phyloP scores from a whole-genome alignment of 2,888 invertebrate species.

The Drosophila silvestris region DNA sequence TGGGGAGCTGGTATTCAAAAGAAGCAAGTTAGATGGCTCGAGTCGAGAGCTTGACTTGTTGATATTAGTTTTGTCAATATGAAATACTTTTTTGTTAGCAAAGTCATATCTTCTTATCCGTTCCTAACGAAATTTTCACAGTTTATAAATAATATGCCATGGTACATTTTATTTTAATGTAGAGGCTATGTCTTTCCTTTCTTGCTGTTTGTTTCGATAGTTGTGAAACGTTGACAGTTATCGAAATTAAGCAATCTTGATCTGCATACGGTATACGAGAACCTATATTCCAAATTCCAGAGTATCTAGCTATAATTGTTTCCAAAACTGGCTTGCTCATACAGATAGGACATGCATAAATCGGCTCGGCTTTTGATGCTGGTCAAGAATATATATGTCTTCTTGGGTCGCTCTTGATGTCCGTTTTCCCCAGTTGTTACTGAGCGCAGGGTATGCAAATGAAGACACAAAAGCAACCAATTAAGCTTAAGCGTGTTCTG shows the following conservation, averaged over 20 bases:
- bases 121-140: not conserved
- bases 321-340: not conserved
- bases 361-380: not conserved
- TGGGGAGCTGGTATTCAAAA: not conserved
- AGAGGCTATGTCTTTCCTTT: not conserved
- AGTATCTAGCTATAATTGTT: not conserved
- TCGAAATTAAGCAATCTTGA: not conserved
- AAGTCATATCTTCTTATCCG: not conserved
- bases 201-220: too few relatives aligned
- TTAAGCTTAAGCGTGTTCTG: not conserved
- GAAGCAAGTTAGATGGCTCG: not conserved
- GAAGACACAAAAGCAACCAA: not conserved
- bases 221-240: not conserved
- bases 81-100: not conserved
- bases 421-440: not conserved
- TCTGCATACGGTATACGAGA: not conserved
- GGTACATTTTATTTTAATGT: not conserved
- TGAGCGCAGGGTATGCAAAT: not conserved
- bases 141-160: not conserved
- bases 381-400: not conserved
- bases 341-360: not conserved
- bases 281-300: not conserved
- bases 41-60: not conserved
- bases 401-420: not conserved
- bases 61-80: not conserved